These are phyloP conservation scores for Elachura formosa DNA, from an alignment of 2,113 vertebrate species.

Conservation along the genomic window DNA sequence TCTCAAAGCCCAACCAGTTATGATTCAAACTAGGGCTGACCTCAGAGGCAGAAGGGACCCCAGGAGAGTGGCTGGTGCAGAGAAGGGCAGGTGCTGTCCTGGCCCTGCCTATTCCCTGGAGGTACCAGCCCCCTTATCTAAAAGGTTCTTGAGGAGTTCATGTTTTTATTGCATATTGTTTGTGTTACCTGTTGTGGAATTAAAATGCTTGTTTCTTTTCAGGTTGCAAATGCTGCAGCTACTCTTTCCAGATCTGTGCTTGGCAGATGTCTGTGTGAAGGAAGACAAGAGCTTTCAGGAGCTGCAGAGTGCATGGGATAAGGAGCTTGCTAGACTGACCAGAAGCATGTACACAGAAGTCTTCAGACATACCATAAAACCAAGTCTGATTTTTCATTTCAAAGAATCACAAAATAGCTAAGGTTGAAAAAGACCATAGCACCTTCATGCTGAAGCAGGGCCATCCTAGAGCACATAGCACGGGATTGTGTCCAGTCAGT, in stretches of 20 bases:
- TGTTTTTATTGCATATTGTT: background rate
- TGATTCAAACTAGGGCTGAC: background rate
- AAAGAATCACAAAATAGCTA: background rate
- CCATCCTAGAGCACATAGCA: background rate
- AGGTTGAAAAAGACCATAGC: background rate
- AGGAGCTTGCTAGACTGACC: background rate
- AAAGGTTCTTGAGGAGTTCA: accelerated
- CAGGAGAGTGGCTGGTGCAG: background rate
- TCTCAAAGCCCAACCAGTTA: background rate
- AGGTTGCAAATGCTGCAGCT: background rate
- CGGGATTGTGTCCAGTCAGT: accelerated
- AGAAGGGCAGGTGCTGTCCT: background rate
- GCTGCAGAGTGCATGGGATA: background rate
- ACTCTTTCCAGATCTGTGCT: background rate
- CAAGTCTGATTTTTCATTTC: background rate
- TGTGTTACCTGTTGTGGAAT: background rate
- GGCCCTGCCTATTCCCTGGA: too few relatives aligned
- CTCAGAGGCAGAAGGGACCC: background rate
- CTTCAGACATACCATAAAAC: background rate
- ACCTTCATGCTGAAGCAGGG: background rate
- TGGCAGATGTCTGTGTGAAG: background rate
- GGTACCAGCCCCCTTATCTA: background rate
- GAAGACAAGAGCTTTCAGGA: background rate
- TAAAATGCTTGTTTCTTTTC: background rate
- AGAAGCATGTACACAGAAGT: background rate